Conservation (phyloP, 1,140 invertebrate species). For the Cydia pomonella region DNA sequence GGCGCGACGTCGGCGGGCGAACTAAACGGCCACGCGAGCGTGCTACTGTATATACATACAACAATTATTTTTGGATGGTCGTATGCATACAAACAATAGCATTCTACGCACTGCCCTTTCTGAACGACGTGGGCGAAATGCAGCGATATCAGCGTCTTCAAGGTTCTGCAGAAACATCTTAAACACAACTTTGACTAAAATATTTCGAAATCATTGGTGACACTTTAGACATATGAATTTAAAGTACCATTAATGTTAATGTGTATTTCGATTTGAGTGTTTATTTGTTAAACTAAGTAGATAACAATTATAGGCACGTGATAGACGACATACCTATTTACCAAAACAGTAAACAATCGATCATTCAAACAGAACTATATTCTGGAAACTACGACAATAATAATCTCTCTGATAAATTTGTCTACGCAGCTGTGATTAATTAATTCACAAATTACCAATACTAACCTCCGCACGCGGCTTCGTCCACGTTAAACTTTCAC, state of each 20-base stretch:
- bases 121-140: conserved; percentile 1
- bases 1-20: conserved; percentile 43
- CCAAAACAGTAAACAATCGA: conserved; percentile 3
- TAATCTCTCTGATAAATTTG: neutral
- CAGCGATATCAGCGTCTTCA: neutral
- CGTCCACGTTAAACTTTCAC: too few species aligned
- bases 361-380: neutral
- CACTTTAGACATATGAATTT: too few species aligned
- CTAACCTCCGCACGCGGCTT: too few species aligned
- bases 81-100: conserved; percentile 34
- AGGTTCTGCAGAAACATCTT: neutral
- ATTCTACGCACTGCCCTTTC: conserved; percentile 25
- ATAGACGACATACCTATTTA: neutral
- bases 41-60: neutral
- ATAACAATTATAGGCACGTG: neutral
- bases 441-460: neutral
- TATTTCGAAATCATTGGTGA: neutral
- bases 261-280: neutral
- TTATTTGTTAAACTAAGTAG: neutral
- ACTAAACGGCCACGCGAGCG: conserved; percentile 42
- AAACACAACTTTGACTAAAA: neutral
- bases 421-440: neutral
- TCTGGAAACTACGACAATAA: neutral
- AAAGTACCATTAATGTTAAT: too few species aligned
- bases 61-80: conserved; percentile 38